A percentile compares a stretch with the other conserved stretches of the same genome.
These are phyloP conservation scores for Colletes collaris DNA, from an alignment of 2,888 invertebrate genomes.

Conservation along the genomic window DNA sequence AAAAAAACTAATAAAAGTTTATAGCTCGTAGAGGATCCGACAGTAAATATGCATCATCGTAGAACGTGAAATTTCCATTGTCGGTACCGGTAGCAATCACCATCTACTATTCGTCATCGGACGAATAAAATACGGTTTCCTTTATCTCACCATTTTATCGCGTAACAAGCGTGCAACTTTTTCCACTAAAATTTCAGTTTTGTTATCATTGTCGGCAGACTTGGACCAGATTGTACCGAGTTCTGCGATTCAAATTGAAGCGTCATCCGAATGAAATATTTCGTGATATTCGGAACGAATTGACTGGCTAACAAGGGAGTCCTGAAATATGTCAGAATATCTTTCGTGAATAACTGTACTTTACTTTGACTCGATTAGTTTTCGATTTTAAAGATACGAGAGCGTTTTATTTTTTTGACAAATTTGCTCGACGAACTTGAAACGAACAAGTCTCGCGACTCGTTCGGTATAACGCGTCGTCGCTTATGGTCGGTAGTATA, in stretches of 20 bases:
- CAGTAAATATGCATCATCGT: not conserved
- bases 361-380: too few relatives aligned
- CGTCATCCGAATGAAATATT: slow-evolving; percentile 22
- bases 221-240: slow-evolving; percentile 21
- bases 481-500: too few relatives aligned
- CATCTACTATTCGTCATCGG: not conserved
- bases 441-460: too few relatives aligned
- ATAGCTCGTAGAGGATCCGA: not conserved
- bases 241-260: slow-evolving; percentile 26
- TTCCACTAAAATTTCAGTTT: not conserved
- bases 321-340: too few relatives aligned
- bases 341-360: too few relatives aligned
- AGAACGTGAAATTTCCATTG: not conserved
- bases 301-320: too few relatives aligned
- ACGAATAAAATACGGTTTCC: slow-evolving; percentile 14
- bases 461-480: too few relatives aligned
- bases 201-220: not conserved
- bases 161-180: slow-evolving; percentile 24
- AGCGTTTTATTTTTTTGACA: too few relatives aligned
- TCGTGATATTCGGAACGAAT: not conserved
- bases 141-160: slow-evolving; percentile 26
- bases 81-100: not conserved
- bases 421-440: too few relatives aligned
- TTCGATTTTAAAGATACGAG: too few relatives aligned
- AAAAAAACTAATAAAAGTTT: too few relatives aligned